Percentiles rank a stretch among this genome's conserved stretches.
Evolutionary conservation across 2,113 vertebrate genomes (phyloP).

Genomic region (Myotis brandtii): DNA sequence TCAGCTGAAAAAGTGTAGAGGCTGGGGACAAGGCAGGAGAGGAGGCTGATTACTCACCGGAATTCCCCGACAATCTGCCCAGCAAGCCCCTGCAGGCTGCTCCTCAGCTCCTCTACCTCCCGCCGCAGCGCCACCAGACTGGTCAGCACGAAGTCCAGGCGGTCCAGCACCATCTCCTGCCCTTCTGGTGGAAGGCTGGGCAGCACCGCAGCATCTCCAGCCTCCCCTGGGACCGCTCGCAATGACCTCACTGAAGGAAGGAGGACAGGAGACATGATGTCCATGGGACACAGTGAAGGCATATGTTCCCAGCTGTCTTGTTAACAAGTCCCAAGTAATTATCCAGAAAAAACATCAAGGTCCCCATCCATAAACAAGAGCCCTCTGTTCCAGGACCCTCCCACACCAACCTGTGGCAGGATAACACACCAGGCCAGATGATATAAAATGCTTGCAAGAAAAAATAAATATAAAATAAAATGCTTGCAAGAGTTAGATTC

Average conservation of each 20-base stretch:
- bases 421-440: neutral
- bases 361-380: neutral
- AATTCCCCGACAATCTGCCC: conserved; percentile 92
- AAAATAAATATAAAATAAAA: neutral
- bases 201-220: conserved; percentile 61
- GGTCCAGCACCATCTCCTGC: conserved; percentile 90
- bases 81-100: conserved; percentile 89
- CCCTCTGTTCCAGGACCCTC: neutral
- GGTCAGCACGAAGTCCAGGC: conserved; percentile 91
- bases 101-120: conserved; percentile 93
- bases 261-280: neutral
- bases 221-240: conserved; percentile 69
- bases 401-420: neutral
- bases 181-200: conserved; percentile 79
- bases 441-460: neutral
- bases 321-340: conserved; percentile 2
- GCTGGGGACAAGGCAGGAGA: neutral
- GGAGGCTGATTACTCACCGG: conserved; percentile 87
- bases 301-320: neutral
- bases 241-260: conserved; percentile 64
- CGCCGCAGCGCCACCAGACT: conserved; percentile 88
- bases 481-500: neutral
- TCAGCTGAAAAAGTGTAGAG: neutral
- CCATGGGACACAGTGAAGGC: neutral
- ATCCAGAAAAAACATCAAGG: neutral